Conservation (phyloP, 2,888 invertebrate genomes). For the Drosophila kuntzei region DNA sequence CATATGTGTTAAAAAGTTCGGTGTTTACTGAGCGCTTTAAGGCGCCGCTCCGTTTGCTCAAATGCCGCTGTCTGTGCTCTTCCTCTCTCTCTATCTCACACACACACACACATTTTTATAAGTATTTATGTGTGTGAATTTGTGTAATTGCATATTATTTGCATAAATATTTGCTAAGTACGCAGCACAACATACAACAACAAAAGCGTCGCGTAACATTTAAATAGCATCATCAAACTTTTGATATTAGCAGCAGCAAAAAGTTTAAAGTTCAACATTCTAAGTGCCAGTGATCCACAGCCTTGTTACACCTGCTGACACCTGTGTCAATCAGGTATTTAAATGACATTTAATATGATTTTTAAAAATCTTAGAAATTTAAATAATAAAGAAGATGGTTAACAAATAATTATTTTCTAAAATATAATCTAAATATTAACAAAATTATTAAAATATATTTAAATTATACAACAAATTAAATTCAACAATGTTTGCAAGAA, state of each 20-base stretch:
- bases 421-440: background rate
- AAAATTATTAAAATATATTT: background rate
- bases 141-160: constrained; percentile 76
- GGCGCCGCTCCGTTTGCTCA: constrained; percentile 44
- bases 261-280: constrained; percentile 35
- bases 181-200: constrained; percentile 42
- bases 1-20: constrained; percentile 63
- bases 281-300: constrained; percentile 5
- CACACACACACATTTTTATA: background rate
- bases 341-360: background rate
- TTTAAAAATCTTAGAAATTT: background rate
- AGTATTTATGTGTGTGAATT: constrained; percentile 31
- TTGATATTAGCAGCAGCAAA: constrained; percentile 46
- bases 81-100: background rate
- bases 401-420: background rate
- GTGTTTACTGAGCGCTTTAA: constrained; percentile 68
- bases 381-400: background rate
- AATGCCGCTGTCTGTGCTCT: constrained; percentile 13
- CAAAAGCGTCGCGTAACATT: constrained; percentile 34
- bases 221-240: constrained; percentile 58
- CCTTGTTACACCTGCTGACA: constrained; percentile 4
- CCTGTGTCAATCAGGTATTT: constrained; percentile 4
- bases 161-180: constrained; percentile 70
- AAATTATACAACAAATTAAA: no score
- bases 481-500: no score